phyloP scores from a whole-genome alignment of 2,888 invertebrate species.

The Mesochorus sp. region DNA sequence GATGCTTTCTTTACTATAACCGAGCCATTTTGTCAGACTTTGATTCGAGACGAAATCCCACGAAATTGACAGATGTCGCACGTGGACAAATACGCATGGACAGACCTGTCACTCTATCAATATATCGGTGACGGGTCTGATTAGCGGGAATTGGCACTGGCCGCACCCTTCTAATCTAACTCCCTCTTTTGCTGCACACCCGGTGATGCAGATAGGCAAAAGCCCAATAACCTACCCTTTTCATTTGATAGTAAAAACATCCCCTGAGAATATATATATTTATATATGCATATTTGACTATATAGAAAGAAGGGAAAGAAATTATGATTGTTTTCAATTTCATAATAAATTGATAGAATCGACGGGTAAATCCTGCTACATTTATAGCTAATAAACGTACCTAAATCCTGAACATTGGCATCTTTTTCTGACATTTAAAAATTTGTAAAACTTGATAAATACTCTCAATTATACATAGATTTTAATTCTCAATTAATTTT shows the following conservation, averaged over 20 bases:
- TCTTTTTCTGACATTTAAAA: no score
- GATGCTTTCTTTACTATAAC: neutral
- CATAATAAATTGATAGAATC: slow-evolving; percentile 3
- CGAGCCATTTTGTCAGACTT: neutral
- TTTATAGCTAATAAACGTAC: neutral
- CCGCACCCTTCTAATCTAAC: neutral
- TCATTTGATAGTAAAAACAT: neutral
- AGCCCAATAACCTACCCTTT: slow-evolving; percentile 27
- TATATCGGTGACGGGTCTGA: slow-evolving; percentile 61
- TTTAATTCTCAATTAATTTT: no score
- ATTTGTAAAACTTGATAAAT: no score
- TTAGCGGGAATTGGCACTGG: slow-evolving; percentile 36
- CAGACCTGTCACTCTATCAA: slow-evolving; percentile 69
- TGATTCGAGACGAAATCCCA: slow-evolving; percentile 27
- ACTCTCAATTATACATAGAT: no score
- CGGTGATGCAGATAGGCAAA: slow-evolving; percentile 9
- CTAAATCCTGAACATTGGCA: neutral
- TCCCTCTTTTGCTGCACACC: slow-evolving; percentile 10
- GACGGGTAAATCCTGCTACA: neutral
- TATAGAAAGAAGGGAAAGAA: neutral
- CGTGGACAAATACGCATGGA: slow-evolving; percentile 71
- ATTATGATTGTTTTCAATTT: slow-evolving; percentile 5
- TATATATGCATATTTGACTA: no score
- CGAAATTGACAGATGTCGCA: slow-evolving; percentile 75
- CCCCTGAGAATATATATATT: neutral